Conservation (phyloP, 30 jellyfish, hydroid and myxozoan genomes). For the Catostylus mosaicus region DNA sequence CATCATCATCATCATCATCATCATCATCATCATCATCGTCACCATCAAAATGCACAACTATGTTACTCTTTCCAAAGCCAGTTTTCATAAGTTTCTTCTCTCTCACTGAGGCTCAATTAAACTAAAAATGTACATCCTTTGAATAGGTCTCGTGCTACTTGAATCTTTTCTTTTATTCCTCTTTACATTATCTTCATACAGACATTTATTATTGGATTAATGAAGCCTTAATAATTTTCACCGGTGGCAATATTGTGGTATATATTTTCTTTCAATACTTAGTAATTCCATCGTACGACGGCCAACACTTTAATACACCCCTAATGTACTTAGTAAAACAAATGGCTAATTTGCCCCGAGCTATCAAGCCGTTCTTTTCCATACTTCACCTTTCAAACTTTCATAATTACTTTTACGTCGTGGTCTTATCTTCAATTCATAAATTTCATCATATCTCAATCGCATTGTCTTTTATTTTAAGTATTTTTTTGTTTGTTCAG, state of each 20-base stretch:
- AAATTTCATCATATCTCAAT: neutral
- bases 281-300: neutral
- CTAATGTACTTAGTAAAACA: neutral
- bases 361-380: neutral
- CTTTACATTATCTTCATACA: too few relatives aligned
- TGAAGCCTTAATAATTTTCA: neutral
- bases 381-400: neutral
- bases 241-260: neutral
- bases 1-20: too few relatives aligned
- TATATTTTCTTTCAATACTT: neutral
- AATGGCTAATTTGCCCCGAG: neutral
- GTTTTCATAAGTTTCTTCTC: too few relatives aligned
- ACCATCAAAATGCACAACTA: too few relatives aligned
- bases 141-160: too few relatives aligned
- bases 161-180: too few relatives aligned
- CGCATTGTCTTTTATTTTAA: neutral
- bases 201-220: constrained; percentile 8
- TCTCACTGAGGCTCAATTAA: too few relatives aligned
- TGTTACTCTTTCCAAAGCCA: too few relatives aligned
- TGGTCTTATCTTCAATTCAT: neutral
- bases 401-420: neutral
- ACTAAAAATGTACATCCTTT: too few relatives aligned
- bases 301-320: neutral
- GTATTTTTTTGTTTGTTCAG: neutral
- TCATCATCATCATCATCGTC: too few relatives aligned